phyloP scores from a whole-genome alignment of 1,140 invertebrate genomes.

The Magallana angulata region DNA sequence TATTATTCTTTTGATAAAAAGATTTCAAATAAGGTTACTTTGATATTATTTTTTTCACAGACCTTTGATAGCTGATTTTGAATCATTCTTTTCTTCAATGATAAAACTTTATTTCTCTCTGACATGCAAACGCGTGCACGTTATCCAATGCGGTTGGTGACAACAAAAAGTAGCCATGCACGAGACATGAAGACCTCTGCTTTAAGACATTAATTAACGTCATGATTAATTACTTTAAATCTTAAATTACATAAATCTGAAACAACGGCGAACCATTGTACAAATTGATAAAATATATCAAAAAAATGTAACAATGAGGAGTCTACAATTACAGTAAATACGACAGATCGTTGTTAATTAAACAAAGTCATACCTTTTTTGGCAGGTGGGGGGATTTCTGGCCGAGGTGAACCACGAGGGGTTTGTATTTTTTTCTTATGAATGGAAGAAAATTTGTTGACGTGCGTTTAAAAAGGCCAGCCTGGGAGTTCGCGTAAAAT shows the following conservation, averaged over 20 bases:
- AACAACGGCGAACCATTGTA: conserved; percentile 26
- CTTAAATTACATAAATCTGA: conserved; percentile 32
- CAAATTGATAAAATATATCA: conserved; percentile 37
- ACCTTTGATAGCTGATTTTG: conserved; percentile 6
- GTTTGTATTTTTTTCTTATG: not conserved
- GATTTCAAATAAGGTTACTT: conserved; percentile 27
- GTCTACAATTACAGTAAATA: not conserved
- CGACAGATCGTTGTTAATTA: conserved; percentile 5
- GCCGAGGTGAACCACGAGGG: not conserved
- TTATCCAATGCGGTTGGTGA: no score
- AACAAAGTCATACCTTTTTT: conserved; percentile 15
- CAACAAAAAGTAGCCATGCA: no score
- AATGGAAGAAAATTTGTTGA: not conserved
- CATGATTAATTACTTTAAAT: conserved; percentile 34
- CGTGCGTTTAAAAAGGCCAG: not conserved
- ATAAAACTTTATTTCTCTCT: conserved; percentile 5
- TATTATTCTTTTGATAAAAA: conserved; percentile 15
- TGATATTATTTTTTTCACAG: conserved; percentile 21
- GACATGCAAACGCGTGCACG: not conserved
- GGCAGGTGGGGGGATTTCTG: not conserved
- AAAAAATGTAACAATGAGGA: not conserved
- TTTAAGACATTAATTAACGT: conserved; percentile 4
- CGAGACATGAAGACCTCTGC: not conserved
- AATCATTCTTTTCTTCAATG: not conserved
- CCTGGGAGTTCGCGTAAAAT: not conserved